Conservation (phyloP, 64 coral and sea anemone genomes). For the Montipora sp. region DNA sequence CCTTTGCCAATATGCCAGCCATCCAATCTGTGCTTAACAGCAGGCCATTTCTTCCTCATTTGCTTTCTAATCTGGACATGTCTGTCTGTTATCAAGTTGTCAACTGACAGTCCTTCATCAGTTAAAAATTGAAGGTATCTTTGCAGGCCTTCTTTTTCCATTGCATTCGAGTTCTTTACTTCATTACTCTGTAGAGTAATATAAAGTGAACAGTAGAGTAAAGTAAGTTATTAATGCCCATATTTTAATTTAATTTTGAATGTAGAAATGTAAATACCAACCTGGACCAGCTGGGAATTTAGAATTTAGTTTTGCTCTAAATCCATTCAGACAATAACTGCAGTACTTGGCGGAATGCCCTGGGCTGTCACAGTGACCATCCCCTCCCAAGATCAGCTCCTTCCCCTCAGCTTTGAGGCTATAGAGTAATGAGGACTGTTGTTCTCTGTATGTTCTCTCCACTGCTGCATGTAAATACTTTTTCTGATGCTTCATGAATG, state of each 20-base stretch:
- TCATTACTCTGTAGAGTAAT: constrained; percentile 48
- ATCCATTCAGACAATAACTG: constrained; percentile 13
- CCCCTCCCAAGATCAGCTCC: constrained; percentile 26
- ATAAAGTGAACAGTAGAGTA: not conserved
- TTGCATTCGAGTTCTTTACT: constrained; percentile 54
- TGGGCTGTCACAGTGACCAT: constrained; percentile 39
- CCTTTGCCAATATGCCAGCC: constrained; percentile 53
- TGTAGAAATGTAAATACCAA: constrained; percentile 11
- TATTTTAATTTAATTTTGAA: not conserved
- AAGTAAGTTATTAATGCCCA: not conserved
- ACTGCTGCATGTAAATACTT: constrained; percentile 43
- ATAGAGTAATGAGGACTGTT: constrained; percentile 15
- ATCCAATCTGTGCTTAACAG: constrained; percentile 42
- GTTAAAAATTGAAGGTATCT: constrained; percentile 9
- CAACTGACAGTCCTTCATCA: not conserved
- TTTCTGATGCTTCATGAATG: constrained; percentile 50
- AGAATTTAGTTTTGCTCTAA: constrained; percentile 16
- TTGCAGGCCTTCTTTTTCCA: constrained; percentile 52
- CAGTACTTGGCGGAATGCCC: constrained; percentile 26
- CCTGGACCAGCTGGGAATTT: constrained; percentile 20
- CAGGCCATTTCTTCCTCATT: constrained; percentile 34
- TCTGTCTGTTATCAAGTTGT: constrained; percentile 35
- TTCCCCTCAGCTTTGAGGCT: constrained; percentile 20
- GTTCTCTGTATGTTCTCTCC: constrained; percentile 14
- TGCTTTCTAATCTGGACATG: constrained; percentile 50